Conservation (phyloP, 2,113 vertebrate genomes). For the Cyrtonyx montezumae region DNA sequence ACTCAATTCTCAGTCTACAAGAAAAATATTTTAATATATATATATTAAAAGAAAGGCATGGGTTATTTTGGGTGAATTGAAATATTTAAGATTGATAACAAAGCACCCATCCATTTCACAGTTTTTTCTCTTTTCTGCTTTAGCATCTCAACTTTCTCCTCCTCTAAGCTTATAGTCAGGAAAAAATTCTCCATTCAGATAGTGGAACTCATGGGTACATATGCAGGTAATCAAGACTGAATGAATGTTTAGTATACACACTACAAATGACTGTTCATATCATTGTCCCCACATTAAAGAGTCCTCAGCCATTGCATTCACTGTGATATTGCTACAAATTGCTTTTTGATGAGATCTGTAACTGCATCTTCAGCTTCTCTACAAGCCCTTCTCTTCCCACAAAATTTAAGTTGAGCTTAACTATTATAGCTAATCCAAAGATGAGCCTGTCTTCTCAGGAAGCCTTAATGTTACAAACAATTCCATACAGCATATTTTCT, state of each 20-base stretch:
- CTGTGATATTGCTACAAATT: accelerated
- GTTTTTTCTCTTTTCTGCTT: neutral
- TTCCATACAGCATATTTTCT: neutral
- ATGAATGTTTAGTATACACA: neutral
- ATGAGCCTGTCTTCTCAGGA: neutral
- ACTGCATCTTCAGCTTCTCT: neutral
- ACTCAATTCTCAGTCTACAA: neutral
- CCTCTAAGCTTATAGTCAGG: neutral
- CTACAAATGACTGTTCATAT: neutral
- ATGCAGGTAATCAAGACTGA: accelerated
- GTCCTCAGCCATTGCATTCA: neutral
- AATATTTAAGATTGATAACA: neutral
- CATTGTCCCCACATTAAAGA: neutral
- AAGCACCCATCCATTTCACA: neutral
- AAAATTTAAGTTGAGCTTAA: neutral
- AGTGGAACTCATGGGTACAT: neutral
- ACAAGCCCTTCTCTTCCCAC: neutral
- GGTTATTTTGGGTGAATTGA: neutral
- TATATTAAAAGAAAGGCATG: neutral
- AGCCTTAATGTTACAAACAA: neutral
- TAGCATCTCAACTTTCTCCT: neutral
- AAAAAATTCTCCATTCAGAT: neutral
- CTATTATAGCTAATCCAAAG: neutral
- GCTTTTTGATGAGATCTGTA: neutral
- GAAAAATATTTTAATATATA: neutral